These are phyloP conservation scores for Orthosia gracilis DNA, from an alignment of 2,888 invertebrate genomes.

Conservation along the genomic window DNA sequence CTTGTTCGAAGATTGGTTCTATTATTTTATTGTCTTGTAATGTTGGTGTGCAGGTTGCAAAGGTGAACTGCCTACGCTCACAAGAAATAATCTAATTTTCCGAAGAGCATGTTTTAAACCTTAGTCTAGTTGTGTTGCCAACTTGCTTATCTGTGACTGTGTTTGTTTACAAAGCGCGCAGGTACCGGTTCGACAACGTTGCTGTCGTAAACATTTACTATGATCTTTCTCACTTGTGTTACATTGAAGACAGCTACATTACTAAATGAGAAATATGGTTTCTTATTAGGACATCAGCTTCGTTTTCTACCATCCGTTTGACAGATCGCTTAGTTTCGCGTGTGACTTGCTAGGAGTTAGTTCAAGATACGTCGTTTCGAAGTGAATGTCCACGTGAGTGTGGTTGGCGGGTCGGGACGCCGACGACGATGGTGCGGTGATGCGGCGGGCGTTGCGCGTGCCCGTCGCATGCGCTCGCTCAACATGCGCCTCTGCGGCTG, in stretches of 20 bases:
- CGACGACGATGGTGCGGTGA: constrained; percentile 82
- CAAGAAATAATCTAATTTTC: constrained; percentile 70
- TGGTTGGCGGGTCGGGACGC: constrained; percentile 73
- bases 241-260: constrained; percentile 55
- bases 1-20: constrained; percentile 35
- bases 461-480: constrained; percentile 81
- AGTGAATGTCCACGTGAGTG: constrained; percentile 85
- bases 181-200: constrained; percentile 70
- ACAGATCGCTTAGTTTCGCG: constrained; percentile 53
- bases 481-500: constrained; percentile 90
- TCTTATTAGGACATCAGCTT: constrained; percentile 14
- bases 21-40: constrained; percentile 51
- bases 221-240: constrained; percentile 49
- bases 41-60: constrained; percentile 69
- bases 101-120: constrained; percentile 69
- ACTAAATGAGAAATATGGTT: constrained; percentile 24
- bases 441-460: constrained; percentile 79
- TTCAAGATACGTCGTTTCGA: constrained; percentile 74
- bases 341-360: constrained; percentile 50
- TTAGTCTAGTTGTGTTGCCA: constrained; percentile 75
- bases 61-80: constrained; percentile 57
- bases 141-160: constrained; percentile 78
- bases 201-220: constrained; percentile 71
- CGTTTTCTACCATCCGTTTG: neutral
- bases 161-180: constrained; percentile 81